A percentile compares a stretch with the other conserved stretches of the same genome.
Evolutionary conservation across 2,797 vertebrate genomes (phyloP).

Genomic region (Anguilla megastoma): DNA sequence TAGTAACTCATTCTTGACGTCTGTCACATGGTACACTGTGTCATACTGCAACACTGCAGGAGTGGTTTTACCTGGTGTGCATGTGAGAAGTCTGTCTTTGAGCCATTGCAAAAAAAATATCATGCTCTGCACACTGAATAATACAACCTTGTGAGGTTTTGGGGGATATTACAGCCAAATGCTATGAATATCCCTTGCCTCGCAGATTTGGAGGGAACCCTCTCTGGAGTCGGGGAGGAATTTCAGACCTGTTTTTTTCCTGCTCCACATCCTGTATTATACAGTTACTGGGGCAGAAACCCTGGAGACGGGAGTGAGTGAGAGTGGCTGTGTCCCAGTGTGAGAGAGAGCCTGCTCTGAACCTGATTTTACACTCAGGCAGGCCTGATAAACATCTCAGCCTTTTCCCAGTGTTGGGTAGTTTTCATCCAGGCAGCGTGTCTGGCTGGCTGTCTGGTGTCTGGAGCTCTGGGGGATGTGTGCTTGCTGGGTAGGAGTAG

Average conservation of each 20-base stretch:
- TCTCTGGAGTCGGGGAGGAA: not conserved
- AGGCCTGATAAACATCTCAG: conserved; percentile 25
- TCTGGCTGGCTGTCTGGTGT: not conserved
- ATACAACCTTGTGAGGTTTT: not conserved
- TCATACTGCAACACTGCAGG: conserved; percentile 45
- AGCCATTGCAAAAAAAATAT: conserved; percentile 45
- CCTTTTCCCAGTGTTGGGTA: conserved; percentile 24
- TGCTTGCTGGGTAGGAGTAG: not conserved
- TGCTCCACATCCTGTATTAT: conserved; percentile 3
- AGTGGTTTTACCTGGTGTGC: conserved; percentile 47
- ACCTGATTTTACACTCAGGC: conserved; percentile 20
- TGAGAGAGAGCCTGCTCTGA: conserved; percentile 12
- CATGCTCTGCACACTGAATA: conserved; percentile 6
- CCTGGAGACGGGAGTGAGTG: not conserved
- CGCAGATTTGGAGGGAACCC: not conserved
- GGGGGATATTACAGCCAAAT: not conserved
- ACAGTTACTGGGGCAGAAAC: not conserved
- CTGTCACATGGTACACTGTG: conserved; percentile 49
- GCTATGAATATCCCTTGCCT: conserved; percentile 6
- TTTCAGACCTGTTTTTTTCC: conserved; percentile 4
- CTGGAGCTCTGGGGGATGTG: not conserved
- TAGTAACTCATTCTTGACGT: conserved; percentile 55
- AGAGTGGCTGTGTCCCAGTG: not conserved
- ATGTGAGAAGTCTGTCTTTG: conserved; percentile 23
- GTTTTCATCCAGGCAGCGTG: conserved; percentile 13